These are phyloP conservation scores for Xestobium rufovillosum DNA, from an alignment of 2,888 invertebrate genomes.

Conservation along the genomic window DNA sequence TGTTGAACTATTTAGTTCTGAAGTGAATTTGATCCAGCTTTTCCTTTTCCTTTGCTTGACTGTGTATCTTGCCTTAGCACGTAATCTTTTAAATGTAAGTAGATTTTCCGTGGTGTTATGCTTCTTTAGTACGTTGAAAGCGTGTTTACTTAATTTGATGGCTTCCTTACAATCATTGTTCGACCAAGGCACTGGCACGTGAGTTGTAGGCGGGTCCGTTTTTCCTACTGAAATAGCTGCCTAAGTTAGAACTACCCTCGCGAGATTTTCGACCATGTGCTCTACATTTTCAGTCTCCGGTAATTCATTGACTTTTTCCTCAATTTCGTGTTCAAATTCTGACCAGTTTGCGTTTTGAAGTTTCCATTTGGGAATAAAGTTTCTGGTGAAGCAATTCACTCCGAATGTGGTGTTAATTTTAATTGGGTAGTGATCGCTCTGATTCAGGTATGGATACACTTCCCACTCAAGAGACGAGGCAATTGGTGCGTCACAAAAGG, in stretches of 20 bases:
- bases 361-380: slow-evolving; percentile 8
- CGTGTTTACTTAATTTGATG: slow-evolving; percentile 13
- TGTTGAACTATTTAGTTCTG: slow-evolving; percentile 6
- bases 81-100: slow-evolving; percentile 16
- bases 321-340: slow-evolving; percentile 3
- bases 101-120: slow-evolving; percentile 12
- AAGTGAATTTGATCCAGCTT: slow-evolving; percentile 15
- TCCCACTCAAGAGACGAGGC: slow-evolving; percentile 5
- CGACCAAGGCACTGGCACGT: slow-evolving; percentile 18
- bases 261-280: not conserved
- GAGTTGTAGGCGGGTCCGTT: not conserved
- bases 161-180: slow-evolving; percentile 15
- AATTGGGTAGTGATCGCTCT: slow-evolving; percentile 14
- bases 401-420: not conserved
- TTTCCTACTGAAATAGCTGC: not conserved
- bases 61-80: slow-evolving; percentile 12
- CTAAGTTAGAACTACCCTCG: not conserved
- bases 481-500: slow-evolving; percentile 4
- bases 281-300: not conserved
- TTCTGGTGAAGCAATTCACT: not conserved
- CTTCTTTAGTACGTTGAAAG: slow-evolving; percentile 17
- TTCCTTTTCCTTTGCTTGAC: slow-evolving; percentile 14
- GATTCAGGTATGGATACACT: slow-evolving; percentile 7
- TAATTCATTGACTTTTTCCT: slow-evolving; percentile 4
- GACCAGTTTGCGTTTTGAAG: slow-evolving; percentile 11